Evolutionary conservation across 2,797 vertebrate genomes (phyloP), one percentile per base, ranked within the genome.

Genomic region (Fratercula arctica): DNA sequence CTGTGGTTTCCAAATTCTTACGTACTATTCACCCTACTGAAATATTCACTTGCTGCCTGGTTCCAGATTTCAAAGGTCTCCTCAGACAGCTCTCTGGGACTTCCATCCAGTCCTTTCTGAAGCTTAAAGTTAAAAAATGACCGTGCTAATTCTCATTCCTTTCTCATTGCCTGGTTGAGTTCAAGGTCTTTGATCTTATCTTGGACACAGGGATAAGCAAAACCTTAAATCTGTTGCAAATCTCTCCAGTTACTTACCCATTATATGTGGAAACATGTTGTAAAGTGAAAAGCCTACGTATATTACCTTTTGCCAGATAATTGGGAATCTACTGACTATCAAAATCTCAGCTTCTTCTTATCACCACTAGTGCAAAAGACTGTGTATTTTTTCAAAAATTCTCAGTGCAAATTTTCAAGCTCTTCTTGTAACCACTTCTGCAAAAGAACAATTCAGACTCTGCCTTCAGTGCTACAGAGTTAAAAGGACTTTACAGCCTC

Each of bases 401-500:
- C 48, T 84, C 48, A 9, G 39, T 21, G 19, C 3, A 12, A 87
- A 26, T 85, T 93, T 94, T 94, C 60, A 83, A 85, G 33, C n/a
- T 88, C 33, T 87, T 93, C 75, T 73, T 85, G 83, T 28, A 90
- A 61, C 37, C 35, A 16, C 37, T 94, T 86, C 86, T 88, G 50
- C 81, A 94, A 84, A 77, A 74, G 46, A 80, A n/a, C 29, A 82
- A 77, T 76, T 81, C 91, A 92, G 77, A 63, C 50, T 84, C 85
- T 94, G 76, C 23, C 63, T 87, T 72, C 89, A 82, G 73, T 75
- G 59, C n/a, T 53, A 20, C 8, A 28, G 20, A 94, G 31, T 64
- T 83, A 76, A 81, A 93, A 88, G 45, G 43, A 51, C 66, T 91
- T 94, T 96, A 94, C 63, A 92, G 76, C 39, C 68, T 72, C 87